A percentile compares a stretch with the other conserved stretches of the same genome.
These are phyloP conservation scores for Anoplolepis gracilipes DNA, from an alignment of 1,140 invertebrate species.

Conservation along the genomic window DNA sequence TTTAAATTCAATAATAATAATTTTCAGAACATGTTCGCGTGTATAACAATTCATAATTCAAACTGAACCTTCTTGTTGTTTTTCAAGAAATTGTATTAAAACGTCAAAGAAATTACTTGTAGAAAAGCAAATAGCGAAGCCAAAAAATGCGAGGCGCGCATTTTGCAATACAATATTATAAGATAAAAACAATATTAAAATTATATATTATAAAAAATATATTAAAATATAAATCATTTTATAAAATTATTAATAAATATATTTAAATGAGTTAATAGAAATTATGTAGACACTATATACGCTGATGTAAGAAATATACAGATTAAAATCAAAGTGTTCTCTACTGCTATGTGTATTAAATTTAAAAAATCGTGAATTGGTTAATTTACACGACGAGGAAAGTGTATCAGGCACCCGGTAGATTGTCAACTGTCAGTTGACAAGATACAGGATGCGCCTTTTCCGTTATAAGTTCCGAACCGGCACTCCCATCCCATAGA, in stretches of 20 bases:
- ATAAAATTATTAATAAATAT: too few species aligned
- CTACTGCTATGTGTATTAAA: too few species aligned
- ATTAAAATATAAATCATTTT: too few species aligned
- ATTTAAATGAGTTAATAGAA: too few species aligned
- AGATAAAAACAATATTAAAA: too few species aligned
- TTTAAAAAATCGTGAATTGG: too few species aligned
- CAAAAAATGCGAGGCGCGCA: conserved; percentile 31
- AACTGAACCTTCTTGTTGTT: neutral
- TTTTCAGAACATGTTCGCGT: neutral
- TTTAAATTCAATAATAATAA: neutral
- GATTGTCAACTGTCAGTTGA: conserved; percentile 77
- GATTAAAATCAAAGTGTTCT: too few species aligned
- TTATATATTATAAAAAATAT: too few species aligned
- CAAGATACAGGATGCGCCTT: conserved; percentile 77
- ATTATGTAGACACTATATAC: too few species aligned
- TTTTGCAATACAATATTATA: too few species aligned
- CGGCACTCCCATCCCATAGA: conserved; percentile 78
- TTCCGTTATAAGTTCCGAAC: conserved; percentile 72
- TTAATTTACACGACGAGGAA: conserved; percentile 12
- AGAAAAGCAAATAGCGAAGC: neutral
- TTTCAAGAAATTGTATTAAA: neutral
- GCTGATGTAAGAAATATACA: too few species aligned
- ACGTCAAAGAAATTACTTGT: neutral
- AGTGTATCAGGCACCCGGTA: conserved; percentile 63
- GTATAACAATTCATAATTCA: neutral